These are phyloP conservation scores for Hydropsyche betteni DNA, from an alignment of 2,888 invertebrate species.

Conservation along the genomic window DNA sequence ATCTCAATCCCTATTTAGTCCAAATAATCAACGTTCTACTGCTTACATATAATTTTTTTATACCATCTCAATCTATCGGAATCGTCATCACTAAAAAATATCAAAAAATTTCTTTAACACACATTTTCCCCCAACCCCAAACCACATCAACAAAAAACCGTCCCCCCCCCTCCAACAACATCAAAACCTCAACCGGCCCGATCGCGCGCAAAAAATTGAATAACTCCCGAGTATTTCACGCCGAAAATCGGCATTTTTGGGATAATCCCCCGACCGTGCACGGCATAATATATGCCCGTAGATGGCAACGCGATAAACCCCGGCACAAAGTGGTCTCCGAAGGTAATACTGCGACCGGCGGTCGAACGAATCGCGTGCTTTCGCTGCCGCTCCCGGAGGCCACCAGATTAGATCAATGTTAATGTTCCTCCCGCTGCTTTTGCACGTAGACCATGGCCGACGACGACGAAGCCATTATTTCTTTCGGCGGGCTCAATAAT, in stretches of 20 bases:
- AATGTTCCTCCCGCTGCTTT: neutral
- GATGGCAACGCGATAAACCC: conserved; percentile 7
- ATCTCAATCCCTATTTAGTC: no score
- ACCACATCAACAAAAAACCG: no score
- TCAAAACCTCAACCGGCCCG: no score
- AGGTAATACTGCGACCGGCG: neutral
- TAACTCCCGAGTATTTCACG: neutral
- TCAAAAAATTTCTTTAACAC: no score
- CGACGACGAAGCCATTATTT: neutral
- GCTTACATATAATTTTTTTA: no score
- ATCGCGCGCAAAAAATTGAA: neutral
- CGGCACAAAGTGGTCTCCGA: conserved; percentile 14
- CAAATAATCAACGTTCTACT: no score
- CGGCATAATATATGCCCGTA: conserved; percentile 7
- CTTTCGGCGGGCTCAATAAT: conserved; percentile 9
- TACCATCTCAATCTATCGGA: no score
- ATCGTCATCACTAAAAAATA: no score
- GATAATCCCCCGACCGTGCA: neutral
- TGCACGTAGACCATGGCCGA: neutral
- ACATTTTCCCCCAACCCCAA: no score
- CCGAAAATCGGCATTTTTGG: neutral
- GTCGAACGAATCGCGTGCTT: neutral
- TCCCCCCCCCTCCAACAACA: no score
- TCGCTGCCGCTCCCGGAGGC: neutral
- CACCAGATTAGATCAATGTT: conserved; percentile 35